A percentile compares a stretch with the other conserved stretches of the same genome.
Conservation (phyloP, 2,113 vertebrate species). For the Platysternon megacephalum region DNA sequence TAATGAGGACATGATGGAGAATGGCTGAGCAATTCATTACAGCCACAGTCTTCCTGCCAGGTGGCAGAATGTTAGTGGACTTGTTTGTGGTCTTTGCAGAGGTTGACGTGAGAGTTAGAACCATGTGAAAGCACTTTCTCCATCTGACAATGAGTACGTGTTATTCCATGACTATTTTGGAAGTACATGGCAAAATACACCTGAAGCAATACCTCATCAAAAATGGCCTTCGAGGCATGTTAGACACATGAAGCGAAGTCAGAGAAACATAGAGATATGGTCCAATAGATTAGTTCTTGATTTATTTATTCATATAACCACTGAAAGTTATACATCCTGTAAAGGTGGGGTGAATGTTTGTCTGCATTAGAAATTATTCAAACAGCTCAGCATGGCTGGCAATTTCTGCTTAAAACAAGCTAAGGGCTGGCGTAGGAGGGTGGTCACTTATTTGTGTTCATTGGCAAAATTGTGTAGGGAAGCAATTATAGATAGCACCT, state of each 20-base stretch:
- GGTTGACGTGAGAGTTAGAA: constrained; percentile 46
- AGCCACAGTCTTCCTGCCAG: background rate
- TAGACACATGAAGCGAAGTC: background rate
- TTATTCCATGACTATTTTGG: background rate
- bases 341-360: background rate
- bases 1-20: background rate
- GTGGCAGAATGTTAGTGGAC: background rate
- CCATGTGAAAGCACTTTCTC: constrained; percentile 23
- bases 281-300: background rate
- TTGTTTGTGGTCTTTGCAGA: constrained; percentile 25
- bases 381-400: background rate
- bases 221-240: background rate
- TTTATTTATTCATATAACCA: background rate
- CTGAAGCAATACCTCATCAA: background rate
- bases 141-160: background rate
- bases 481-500: background rate
- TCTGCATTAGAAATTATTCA: background rate
- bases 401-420: background rate
- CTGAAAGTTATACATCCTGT: background rate
- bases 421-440: background rate
- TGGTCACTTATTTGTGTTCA: background rate
- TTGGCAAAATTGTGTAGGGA: background rate
- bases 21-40: background rate
- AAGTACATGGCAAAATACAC: background rate
- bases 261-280: background rate